Evolutionary conservation across 2,113 vertebrate species (phyloP), one percentile per base, ranked within the genome.

Genomic region (Emydocephalus ijimae): DNA sequence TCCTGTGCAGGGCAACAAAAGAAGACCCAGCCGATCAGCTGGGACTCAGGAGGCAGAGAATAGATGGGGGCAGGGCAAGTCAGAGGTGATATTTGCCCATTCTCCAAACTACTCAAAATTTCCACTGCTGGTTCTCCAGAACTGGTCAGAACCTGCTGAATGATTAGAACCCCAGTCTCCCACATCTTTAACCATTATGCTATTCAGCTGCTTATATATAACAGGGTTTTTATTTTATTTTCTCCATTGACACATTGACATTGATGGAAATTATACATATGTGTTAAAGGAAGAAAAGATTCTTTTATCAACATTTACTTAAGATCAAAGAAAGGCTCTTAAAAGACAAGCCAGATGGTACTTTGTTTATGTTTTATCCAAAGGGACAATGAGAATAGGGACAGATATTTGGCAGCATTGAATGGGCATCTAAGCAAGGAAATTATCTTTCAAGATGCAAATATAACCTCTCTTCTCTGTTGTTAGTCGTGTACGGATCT

Each of bases 291-390:
- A 93, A 95, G 96, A 95, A 96, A 26, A 15, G 95, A 97, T 97
- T 95, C 95, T 96, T 96, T 96, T 96, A 96, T 96, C 91, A 90
- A 89, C 86, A 57, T 97, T 97, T 97, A 96, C 95, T 96, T 96
- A 94, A 96, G 97, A 97, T 97, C 96, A 97, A 97, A 97, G 93
- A 90, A 95, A 96, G 94, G 94, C 89, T 96, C 96, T 95, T 96
- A 97, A 97, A 61, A 95, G 96, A 96, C 96, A 95, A 95, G 91
- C 96, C 96, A 97, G 96, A 96, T 97, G 96, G 97, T 92, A 95
- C 92, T 95, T 95, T 96, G 94, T 97, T 96, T 96, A 93, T 91
- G 90, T 92, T 97, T 92, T 95, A 93, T 93, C 95, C 96, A 85
- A 95, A 87, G 86, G 95, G 45, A 88, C 85, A 89, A 94, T 3